Percentiles rank a stretch among this genome's conserved stretches.
Conservation (phyloP, 2,797 vertebrate genomes). For the Peromyscus nudipes region DNA sequence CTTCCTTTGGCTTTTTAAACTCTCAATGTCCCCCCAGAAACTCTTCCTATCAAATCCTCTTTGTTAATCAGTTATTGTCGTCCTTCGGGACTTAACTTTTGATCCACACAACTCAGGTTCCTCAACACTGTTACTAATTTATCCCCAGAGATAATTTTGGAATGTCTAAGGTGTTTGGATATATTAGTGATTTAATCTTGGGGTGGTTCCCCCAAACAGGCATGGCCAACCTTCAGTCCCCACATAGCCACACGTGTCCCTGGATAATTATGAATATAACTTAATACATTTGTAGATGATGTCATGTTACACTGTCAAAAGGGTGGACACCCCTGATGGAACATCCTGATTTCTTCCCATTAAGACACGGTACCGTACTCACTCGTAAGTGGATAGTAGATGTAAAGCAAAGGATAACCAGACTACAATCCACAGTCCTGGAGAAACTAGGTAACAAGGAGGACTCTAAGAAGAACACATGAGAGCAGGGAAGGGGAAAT, state of each 20-base stretch:
- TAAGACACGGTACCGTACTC: not conserved
- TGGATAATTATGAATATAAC: not conserved
- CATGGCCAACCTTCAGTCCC: not conserved
- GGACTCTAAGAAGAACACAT: too few species aligned
- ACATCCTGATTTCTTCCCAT: not conserved
- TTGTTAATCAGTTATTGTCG: not conserved
- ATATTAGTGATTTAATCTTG: not conserved
- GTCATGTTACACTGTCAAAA: not conserved
- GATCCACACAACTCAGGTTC: not conserved
- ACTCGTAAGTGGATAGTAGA: too few species aligned
- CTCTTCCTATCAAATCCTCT: not conserved
- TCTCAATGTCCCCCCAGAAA: not conserved
- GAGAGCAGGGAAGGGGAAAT: too few species aligned
- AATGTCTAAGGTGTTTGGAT: not conserved
- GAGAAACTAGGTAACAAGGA: too few species aligned
- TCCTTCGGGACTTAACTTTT: not conserved
- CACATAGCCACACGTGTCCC: not conserved
- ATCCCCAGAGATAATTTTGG: not conserved
- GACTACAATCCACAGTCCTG: too few species aligned
- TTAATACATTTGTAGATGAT: not conserved
- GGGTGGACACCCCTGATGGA: not conserved
- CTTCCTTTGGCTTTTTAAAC: not conserved
- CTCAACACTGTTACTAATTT: not conserved
- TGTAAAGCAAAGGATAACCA: too few species aligned
- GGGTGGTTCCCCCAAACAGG: not conserved